Conservation (phyloP, 2,797 vertebrate genomes). For the Gambusia yucatana region DNA sequence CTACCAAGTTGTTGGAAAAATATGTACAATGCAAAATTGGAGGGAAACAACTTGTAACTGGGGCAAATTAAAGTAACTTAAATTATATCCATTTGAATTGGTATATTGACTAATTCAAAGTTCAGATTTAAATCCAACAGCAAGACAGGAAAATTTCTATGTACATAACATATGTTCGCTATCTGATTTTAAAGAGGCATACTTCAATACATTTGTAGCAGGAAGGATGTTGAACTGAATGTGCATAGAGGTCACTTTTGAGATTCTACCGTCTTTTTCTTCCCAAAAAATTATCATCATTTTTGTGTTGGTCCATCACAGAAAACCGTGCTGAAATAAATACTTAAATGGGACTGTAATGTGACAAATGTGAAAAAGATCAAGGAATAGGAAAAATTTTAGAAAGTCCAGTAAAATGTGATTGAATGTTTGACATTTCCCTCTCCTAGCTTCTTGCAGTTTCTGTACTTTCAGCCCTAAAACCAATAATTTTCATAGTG, state of each 20-base stretch:
- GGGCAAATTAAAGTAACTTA: background rate
- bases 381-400: background rate
- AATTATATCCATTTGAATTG: background rate
- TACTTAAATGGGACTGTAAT: background rate
- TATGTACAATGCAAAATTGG: background rate
- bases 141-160: background rate
- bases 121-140: background rate
- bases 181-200: background rate
- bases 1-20: background rate
- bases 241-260: background rate
- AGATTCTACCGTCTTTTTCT: background rate
- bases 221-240: background rate
- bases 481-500: conserved; percentile 22
- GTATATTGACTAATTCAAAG: background rate
- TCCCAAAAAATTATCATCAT: background rate
- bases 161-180: background rate
- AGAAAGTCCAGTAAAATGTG: conserved; percentile 15
- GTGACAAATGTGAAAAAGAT: background rate
- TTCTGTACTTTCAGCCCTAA: conserved; percentile 31
- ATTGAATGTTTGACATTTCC: conserved; percentile 43
- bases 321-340: background rate
- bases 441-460: conserved; percentile 29
- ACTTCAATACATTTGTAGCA: background rate
- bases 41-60: background rate
- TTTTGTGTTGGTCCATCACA: background rate